A percentile compares a stretch with the other conserved stretches of the same genome.
phyloP scores from a whole-genome alignment of 2,888 invertebrate species.

The Anodontia alba region DNA sequence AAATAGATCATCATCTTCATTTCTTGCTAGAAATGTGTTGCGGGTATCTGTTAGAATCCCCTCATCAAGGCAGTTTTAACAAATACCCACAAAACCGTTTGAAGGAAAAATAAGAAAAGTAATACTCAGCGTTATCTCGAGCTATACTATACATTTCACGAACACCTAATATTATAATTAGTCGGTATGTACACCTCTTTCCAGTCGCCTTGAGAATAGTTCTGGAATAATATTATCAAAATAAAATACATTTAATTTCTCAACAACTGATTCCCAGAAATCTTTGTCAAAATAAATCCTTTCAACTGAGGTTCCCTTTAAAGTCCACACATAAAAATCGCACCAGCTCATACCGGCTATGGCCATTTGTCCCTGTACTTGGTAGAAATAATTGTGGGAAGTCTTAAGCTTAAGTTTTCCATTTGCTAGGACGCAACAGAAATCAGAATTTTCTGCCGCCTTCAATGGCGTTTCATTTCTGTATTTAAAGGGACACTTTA shows the following conservation, averaged over 20 bases:
- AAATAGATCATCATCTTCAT: no score
- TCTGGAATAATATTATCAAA: neutral
- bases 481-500: neutral
- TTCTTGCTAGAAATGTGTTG: no score
- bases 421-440: neutral
- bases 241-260: neutral
- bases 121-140: no score
- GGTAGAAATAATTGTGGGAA: slow-evolving; percentile 49
- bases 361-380: slow-evolving; percentile 58
- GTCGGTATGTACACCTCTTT: no score
- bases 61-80: no score
- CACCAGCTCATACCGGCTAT: slow-evolving; percentile 46
- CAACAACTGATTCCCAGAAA: neutral
- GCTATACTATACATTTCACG: no score
- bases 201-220: no score
- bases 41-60: no score
- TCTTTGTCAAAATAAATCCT: slow-evolving; percentile 38
- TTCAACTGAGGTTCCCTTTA: slow-evolving; percentile 37
- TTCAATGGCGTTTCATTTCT: neutral
- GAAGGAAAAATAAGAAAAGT: no score
- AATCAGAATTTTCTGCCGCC: neutral
- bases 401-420: slow-evolving; percentile 1
- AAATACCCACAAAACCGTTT: no score
- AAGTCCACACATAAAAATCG: slow-evolving; percentile 61
- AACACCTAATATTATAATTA: no score